Conservation (phyloP, 2,797 vertebrate genomes). For the Melopsittacus undulatus region DNA sequence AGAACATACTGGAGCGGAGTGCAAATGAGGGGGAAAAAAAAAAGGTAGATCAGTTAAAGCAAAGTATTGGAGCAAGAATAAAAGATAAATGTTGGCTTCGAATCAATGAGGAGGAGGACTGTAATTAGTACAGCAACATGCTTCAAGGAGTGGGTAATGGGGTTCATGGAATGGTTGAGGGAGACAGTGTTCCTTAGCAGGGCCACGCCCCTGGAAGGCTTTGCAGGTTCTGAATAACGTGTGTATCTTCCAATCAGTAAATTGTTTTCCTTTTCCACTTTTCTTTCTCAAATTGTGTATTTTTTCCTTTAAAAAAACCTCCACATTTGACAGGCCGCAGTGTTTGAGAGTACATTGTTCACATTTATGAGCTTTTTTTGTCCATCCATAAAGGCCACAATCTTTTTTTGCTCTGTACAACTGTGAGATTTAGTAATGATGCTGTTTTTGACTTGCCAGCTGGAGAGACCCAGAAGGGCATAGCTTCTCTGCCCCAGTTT, state of each 20-base stretch:
- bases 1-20: background rate
- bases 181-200: background rate
- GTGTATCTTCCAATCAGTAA: background rate
- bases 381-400: background rate
- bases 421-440: background rate
- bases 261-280: background rate
- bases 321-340: background rate
- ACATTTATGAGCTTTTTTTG: background rate
- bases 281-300: background rate
- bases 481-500: background rate
- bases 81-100: background rate
- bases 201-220: background rate
- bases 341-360: background rate
- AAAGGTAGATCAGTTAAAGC: background rate
- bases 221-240: background rate
- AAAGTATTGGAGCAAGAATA: background rate
- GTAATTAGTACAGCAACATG: background rate
- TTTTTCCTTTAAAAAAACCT: background rate
- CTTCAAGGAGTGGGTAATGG: background rate
- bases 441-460: background rate
- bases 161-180: background rate
- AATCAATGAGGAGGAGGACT: background rate
- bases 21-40: background rate
- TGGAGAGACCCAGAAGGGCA: background rate
- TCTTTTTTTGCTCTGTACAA: background rate